Evolutionary conservation across 2,888 invertebrate genomes (phyloP), one percentile per base, ranked within the genome.

Genomic region (Quadroppia sp.): DNA sequence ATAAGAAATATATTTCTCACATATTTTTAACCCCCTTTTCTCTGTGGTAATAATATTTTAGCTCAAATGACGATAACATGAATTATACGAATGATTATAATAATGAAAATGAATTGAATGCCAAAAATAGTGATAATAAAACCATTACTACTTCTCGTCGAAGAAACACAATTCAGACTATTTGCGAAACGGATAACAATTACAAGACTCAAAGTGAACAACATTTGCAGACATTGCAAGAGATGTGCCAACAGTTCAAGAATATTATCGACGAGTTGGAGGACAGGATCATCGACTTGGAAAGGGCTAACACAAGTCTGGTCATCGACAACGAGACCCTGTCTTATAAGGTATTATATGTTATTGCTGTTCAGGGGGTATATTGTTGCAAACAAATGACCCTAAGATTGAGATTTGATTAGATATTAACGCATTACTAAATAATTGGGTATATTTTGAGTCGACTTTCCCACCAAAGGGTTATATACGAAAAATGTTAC

Each of bases 291-390:
- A 75, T 25, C 53, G 56, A n/a, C 56, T 78, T 45, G 73, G 75
- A 53, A 72, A 77, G 67, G 76, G 76, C 71, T 50, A 78, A 48
- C 74, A 77, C 32, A 70, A 70, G 17, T 75, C 78, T 83, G 30
- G 82, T 82, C 76, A 78, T 82, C 17, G 82, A 83, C 74, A 83
- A 83, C 78, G 82, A 83, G 75, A 80, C 81, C 64, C 79, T 83
- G 50, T 81, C 81, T 2, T 82, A 80, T 72, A 83, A 83, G 80
- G 82, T 83, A 76, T 76, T 70, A 36, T n/a, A n/a, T n/a, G n/a
- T n/a, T n/a, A n/a, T n/a, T n/a, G n/a, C n/a, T n/a, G n/a, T n/a
- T n/a, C n/a, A n/a, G n/a, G n/a, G n/a, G n/a, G n/a, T n/a, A n/a
- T n/a, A n/a, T n/a, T n/a, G n/a, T n/a, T n/a, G n/a, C n/a, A n/a